phyloP scores from a whole-genome alignment of 35 echinoderm and acorn worm genomes.

The Ophioderma brevispina region DNA sequence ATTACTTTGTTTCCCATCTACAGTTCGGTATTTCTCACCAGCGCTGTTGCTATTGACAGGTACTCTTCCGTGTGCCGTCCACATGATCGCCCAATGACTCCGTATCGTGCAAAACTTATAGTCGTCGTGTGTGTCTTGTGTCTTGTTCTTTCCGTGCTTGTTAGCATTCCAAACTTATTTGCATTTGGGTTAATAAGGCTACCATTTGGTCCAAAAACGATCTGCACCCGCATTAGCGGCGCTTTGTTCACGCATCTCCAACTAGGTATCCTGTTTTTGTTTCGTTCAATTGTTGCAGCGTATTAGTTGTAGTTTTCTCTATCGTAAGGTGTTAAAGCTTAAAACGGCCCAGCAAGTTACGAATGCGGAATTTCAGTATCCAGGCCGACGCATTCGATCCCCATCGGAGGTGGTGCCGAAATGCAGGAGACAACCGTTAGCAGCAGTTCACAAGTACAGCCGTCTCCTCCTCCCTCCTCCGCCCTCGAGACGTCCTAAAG shows the following conservation, averaged over 20 bases:
- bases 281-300: neutral
- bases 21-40: conserved; percentile 23
- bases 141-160: neutral
- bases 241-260: neutral
- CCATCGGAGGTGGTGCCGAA: neutral
- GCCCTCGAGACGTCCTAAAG: neutral
- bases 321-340: conserved; percentile 1
- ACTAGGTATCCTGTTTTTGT: neutral
- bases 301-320: conserved; percentile 15
- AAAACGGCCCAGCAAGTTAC: neutral
- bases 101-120: conserved; percentile 12
- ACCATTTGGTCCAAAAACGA: neutral
- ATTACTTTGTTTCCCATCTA: neutral
- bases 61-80: conserved; percentile 55
- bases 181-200: neutral
- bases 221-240: neutral
- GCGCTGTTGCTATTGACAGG: conserved; percentile 42
- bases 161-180: conserved; percentile 9
- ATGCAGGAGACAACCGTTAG: too few relatives aligned
- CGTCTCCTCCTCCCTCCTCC: too few relatives aligned
- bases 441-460: neutral
- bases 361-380: neutral
- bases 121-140: conserved; percentile 4
- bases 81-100: conserved; percentile 7
- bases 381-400: neutral